Conservation (phyloP, 2,113 vertebrate genomes). For the Triplophysa tibetana region DNA sequence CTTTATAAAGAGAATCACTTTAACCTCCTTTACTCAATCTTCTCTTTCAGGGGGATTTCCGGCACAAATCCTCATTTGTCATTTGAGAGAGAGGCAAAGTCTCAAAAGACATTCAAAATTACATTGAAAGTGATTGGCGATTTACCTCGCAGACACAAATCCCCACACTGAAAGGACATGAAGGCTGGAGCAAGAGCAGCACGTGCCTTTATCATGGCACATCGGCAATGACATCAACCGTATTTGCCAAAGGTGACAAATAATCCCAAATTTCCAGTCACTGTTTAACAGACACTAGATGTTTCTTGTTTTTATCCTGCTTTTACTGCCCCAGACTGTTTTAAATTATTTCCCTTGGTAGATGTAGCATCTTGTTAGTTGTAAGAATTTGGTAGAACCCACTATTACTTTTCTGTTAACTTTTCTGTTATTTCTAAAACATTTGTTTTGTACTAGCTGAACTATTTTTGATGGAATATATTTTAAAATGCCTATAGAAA, state of each 20-base stretch:
- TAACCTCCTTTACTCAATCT: slow-evolving; percentile 19
- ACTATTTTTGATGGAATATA: slow-evolving; percentile 86
- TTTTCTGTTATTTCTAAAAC: slow-evolving; percentile 70
- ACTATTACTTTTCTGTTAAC: slow-evolving; percentile 59
- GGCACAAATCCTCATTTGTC: slow-evolving; percentile 98
- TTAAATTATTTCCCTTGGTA: slow-evolving; percentile 22
- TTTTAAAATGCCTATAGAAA: slow-evolving; percentile 81
- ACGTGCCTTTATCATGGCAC: slow-evolving; percentile 54
- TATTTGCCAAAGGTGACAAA: slow-evolving; percentile 75
- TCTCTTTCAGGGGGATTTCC: slow-evolving; percentile 88
- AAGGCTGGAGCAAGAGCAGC: slow-evolving; percentile 55
- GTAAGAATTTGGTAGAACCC: slow-evolving; percentile 41
- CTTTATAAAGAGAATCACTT: background rate
- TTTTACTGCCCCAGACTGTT: slow-evolving; percentile 51
- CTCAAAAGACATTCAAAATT: slow-evolving; percentile 43
- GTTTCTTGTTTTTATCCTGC: slow-evolving; percentile 36
- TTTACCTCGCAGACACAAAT: slow-evolving; percentile 71
- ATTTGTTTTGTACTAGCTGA: slow-evolving; percentile 79
- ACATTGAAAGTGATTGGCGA: slow-evolving; percentile 55
- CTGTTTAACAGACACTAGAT: slow-evolving; percentile 36
- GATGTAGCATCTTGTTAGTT: background rate
- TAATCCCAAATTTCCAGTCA: slow-evolving; percentile 21
- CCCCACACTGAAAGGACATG: slow-evolving; percentile 43
- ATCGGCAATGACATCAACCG: slow-evolving; percentile 56
- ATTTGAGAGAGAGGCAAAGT: slow-evolving; percentile 76